phyloP scores from a whole-genome alignment of 2,888 invertebrate species.

The Acrobasis repandana region DNA sequence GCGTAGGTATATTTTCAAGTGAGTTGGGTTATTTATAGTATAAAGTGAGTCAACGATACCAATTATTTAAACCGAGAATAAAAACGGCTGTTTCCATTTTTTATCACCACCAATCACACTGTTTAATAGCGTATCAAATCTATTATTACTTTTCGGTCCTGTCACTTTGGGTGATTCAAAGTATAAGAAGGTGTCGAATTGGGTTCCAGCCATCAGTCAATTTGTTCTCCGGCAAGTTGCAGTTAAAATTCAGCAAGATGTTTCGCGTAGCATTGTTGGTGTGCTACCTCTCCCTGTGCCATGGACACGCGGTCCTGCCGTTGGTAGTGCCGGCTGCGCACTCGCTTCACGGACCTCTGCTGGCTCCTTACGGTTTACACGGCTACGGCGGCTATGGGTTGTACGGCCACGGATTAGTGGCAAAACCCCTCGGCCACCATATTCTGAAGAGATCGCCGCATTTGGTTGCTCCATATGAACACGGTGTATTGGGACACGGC shows the following conservation, averaged over 20 bases:
- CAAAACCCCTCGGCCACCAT: slow-evolving; percentile 50
- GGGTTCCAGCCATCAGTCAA: slow-evolving; percentile 47
- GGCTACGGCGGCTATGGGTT: slow-evolving; percentile 40
- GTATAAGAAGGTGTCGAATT: slow-evolving; percentile 61
- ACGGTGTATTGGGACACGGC: slow-evolving; percentile 18
- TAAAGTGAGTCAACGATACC: slow-evolving; percentile 22
- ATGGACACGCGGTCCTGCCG: slow-evolving; percentile 56
- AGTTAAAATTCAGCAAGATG: slow-evolving; percentile 48
- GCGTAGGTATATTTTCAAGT: too few relatives aligned
- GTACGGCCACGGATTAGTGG: slow-evolving; percentile 35
- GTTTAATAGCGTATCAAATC: slow-evolving; percentile 61
- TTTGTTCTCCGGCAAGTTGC: slow-evolving; percentile 33
- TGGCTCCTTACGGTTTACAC: slow-evolving; percentile 41
- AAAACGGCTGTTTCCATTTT: slow-evolving; percentile 49
- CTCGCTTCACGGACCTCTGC: slow-evolving; percentile 46
- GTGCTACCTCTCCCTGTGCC: slow-evolving; percentile 50
- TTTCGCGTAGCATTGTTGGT: slow-evolving; percentile 48
- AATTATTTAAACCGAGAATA: slow-evolving; percentile 38
- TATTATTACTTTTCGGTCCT: slow-evolving; percentile 56
- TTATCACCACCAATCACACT: slow-evolving; percentile 54
- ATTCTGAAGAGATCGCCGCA: slow-evolving; percentile 65
- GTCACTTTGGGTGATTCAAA: slow-evolving; percentile 61
- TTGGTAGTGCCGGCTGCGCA: slow-evolving; percentile 48
- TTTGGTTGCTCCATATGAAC: slow-evolving; percentile 44
- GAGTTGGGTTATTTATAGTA: slow-evolving; percentile 1